These are phyloP conservation scores for Rousettus leschenaultii DNA, from an alignment of 2,113 vertebrate species.

Conservation along the genomic window DNA sequence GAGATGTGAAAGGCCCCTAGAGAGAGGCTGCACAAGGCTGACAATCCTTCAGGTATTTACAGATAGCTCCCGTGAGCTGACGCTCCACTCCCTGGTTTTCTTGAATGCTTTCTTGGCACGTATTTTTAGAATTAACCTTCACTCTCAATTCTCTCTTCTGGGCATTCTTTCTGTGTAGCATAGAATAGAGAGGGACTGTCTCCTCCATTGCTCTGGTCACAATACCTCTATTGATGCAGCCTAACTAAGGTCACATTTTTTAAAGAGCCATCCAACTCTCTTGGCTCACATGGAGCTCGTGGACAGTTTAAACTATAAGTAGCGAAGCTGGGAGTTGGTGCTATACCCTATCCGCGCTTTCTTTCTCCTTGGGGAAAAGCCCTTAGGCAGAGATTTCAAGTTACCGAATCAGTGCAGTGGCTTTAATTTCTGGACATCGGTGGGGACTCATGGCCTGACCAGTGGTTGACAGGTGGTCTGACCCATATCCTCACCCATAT, in stretches of 20 bases:
- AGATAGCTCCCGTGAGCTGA: not conserved
- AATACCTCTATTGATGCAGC: not conserved
- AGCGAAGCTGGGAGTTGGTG: not conserved
- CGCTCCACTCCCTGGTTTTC: not conserved
- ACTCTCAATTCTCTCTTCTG: not conserved
- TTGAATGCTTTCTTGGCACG: not conserved
- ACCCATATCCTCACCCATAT: not conserved
- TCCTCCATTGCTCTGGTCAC: not conserved
- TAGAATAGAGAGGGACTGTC: not conserved
- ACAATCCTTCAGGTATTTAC: not conserved
- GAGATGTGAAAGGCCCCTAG: not conserved
- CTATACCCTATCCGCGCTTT: rapidly evolving
- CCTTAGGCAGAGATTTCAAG: not conserved
- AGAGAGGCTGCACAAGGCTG: not conserved
- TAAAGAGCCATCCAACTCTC: not conserved
- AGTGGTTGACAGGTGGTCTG: not conserved
- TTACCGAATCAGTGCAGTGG: not conserved
- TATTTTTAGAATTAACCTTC: not conserved
- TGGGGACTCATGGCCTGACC: rapidly evolving
- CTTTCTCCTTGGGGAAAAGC: not conserved
- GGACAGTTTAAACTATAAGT: not conserved
- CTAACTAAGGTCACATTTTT: not conserved
- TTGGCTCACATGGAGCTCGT: not conserved
- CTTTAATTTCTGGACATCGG: not conserved
- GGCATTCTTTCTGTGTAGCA: not conserved